Evolutionary conservation across 2,888 invertebrate genomes (phyloP), one percentile per base, ranked within the genome.

Genomic region (Cyclophora albipunctata): DNA sequence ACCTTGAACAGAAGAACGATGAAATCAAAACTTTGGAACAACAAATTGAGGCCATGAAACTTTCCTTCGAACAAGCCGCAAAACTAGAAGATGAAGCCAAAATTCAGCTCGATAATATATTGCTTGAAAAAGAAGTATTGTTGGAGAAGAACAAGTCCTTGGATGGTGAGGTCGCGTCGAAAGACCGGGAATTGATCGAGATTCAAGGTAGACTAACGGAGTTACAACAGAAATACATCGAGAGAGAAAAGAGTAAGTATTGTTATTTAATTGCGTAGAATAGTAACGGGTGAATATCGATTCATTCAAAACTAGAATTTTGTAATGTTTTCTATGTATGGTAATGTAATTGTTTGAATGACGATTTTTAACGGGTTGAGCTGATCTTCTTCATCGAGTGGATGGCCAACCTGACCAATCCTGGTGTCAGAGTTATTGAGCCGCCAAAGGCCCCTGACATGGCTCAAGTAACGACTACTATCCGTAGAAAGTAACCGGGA

Each of bases 171-270:
- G 46, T 71, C 4, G 53, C 50, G 20, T 58, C 64, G 3, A 71
- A 70, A 55, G 52, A 50, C 40, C 56, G 65, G 42, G 62, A 63
- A 45, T 56, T 69, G 49, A 47, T 52, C 35, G 54, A 64, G 45
- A 51, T 78, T 40, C 64, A 66, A 45, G 51, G 52, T 33, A 64
- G 69, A 34, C 55, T 65, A 45, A 55, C 63, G 34, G 60, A 59
- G 48, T 52, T 68, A 46, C 52, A 59, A 40, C 53, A 62, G 45
- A 59, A 57, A 35, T 54, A 62, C 42, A 59, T 66, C 42, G 65
- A 69, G 51, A 64, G 65, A 50, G 69, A 65, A 42, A 49, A 52
- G 53, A 58, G 75, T 75, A 62, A 62, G 64, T 63, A 37, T 34
- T 43, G 46, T 47, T 40, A 1, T 20, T 20, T 20, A 20, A 20